A percentile compares a stretch with the other conserved stretches of the same genome.
These are phyloP conservation scores for Porites divaricata DNA, from an alignment of 92 coral and sea anemone genomes.

Conservation along the genomic window DNA sequence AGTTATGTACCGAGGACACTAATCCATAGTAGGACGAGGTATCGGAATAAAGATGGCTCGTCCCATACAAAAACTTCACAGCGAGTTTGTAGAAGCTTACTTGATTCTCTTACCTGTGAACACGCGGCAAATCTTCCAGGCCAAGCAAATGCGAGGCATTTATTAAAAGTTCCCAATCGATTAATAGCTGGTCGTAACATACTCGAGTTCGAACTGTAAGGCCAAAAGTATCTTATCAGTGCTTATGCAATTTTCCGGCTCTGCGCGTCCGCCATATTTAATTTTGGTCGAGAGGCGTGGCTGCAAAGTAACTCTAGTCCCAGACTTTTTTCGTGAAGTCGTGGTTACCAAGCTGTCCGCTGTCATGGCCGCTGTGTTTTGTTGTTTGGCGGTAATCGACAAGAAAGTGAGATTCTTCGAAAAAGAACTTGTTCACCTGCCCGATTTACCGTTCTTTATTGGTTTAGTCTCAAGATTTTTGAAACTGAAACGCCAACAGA, in stretches of 20 bases:
- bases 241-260: not conserved
- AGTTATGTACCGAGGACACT: too few species aligned
- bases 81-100: too few species aligned
- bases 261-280: conserved; percentile 4
- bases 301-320: conserved; percentile 22
- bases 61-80: too few species aligned
- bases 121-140: not conserved
- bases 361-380: conserved; percentile 97
- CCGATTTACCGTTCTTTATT: not conserved
- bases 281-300: conserved; percentile 25
- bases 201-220: not conserved
- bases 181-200: conserved; percentile 16
- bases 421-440: conserved; percentile 19
- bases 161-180: not conserved
- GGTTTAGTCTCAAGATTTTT: not conserved
- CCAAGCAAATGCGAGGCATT: not conserved
- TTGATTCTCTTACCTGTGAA: conserved; percentile 20
- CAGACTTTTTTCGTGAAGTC: not conserved
- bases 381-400: conserved; percentile 48
- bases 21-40: too few species aligned
- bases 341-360: conserved; percentile 78
- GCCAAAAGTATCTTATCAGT: too few species aligned
- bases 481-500: not conserved
- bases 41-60: too few species aligned
- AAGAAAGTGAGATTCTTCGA: conserved; percentile 10